phyloP scores from a whole-genome alignment of 2,113 vertebrate species.

The Atherinomorus stipes region DNA sequence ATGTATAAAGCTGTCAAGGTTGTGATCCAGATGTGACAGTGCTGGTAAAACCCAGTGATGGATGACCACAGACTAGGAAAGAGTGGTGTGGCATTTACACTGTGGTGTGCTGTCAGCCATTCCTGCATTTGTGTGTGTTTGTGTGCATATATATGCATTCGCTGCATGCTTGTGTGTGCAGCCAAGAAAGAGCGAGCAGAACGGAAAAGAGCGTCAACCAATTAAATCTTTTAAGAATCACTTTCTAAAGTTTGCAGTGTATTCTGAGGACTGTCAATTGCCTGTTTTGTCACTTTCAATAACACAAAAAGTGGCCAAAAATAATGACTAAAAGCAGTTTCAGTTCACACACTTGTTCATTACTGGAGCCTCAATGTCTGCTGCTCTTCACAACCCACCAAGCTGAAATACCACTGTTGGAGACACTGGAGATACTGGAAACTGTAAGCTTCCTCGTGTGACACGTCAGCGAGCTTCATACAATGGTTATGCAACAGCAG shows the following conservation, averaged over 20 bases:
- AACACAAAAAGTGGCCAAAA: conserved; percentile 64
- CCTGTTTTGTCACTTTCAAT: conserved; percentile 63
- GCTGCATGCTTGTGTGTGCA: conserved; percentile 19
- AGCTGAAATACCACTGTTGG: conserved; percentile 65
- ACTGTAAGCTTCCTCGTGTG: conserved; percentile 68
- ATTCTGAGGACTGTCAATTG: conserved; percentile 56
- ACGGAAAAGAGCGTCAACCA: conserved; percentile 50
- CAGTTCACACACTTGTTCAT: conserved; percentile 72
- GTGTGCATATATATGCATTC: conserved; percentile 3
- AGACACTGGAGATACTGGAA: conserved; percentile 73
- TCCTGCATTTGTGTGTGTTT: conserved; percentile 1
- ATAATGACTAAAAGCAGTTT: conserved; percentile 58
- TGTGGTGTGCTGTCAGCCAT: conserved; percentile 19
- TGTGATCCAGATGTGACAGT: conserved; percentile 72
- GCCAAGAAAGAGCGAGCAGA: conserved; percentile 40
- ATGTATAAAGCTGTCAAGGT: conserved; percentile 54
- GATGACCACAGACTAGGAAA: conserved; percentile 68
- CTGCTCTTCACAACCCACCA: conserved; percentile 62
- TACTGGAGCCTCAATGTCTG: conserved; percentile 76
- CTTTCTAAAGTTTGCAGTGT: conserved; percentile 45
- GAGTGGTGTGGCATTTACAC: conserved; percentile 31
- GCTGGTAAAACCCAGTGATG: conserved; percentile 68
- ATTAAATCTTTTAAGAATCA: conserved; percentile 53
- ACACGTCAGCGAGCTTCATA: conserved; percentile 68
- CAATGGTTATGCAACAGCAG: conserved; percentile 61